Conservation (phyloP, 2,797 vertebrate genomes). For the Silurus lanzhouensis region DNA sequence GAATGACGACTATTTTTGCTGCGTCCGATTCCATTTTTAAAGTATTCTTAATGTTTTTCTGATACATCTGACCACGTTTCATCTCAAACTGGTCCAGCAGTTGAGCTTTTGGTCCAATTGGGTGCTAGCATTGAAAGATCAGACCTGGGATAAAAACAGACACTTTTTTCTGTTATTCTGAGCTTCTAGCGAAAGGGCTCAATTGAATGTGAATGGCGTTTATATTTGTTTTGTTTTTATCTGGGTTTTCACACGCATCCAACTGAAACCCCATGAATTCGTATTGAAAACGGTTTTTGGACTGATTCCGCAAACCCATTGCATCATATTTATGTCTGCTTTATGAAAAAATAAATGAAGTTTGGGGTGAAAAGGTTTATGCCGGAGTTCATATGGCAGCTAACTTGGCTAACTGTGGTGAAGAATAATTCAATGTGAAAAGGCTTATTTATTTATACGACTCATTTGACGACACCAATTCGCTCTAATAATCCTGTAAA, state of each 20-base stretch:
- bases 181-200: slow-evolving; percentile 18
- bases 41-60: neutral
- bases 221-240: neutral
- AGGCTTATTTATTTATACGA: slow-evolving; percentile 46
- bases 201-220: slow-evolving; percentile 28
- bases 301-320: neutral
- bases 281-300: neutral
- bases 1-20: too few species aligned
- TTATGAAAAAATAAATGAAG: slow-evolving; percentile 1
- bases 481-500: slow-evolving; percentile 12
- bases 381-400: slow-evolving; percentile 49
- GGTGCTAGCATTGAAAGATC: slow-evolving; percentile 36
- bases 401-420: slow-evolving; percentile 31
- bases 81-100: slow-evolving; percentile 12
- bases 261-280: neutral
- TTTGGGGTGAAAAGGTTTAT: neutral
- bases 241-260: neutral
- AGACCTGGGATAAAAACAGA: slow-evolving; percentile 46
- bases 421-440: slow-evolving; percentile 42
- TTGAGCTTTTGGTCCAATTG: slow-evolving; percentile 7
- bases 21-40: neutral
- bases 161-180: neutral
- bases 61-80: neutral
- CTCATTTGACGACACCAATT: slow-evolving; percentile 34
- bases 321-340: neutral